These are phyloP conservation scores for Columbina picui DNA, from an alignment of 2,113 vertebrate species.

Conservation along the genomic window DNA sequence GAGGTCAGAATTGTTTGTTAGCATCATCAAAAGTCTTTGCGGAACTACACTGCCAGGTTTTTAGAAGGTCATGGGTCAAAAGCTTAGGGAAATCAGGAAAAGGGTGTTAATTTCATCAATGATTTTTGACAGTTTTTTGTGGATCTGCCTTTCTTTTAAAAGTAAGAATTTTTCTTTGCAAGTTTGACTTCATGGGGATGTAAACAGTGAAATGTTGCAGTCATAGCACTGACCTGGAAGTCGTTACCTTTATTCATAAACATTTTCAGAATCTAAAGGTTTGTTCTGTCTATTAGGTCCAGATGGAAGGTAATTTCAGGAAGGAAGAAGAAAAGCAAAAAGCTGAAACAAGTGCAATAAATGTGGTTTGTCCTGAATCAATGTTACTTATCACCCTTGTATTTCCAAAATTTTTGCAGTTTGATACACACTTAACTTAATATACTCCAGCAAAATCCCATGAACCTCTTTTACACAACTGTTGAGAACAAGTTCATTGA, in stretches of 20 bases:
- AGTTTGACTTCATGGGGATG: background rate
- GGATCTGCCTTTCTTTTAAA: background rate
- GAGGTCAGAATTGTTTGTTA: accelerated
- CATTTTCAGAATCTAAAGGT: background rate
- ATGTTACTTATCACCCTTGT: background rate
- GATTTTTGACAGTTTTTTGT: background rate
- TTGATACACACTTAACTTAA: background rate
- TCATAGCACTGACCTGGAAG: background rate
- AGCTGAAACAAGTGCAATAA: background rate
- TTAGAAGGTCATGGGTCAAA: background rate
- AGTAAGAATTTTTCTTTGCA: background rate
- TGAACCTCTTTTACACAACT: background rate
- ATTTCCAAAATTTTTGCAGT: background rate
- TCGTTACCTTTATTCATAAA: background rate
- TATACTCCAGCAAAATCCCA: background rate
- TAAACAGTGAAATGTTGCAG: background rate
- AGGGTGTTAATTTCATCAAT: background rate
- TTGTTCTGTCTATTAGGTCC: background rate
- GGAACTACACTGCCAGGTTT: background rate
- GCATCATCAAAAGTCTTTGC: background rate
- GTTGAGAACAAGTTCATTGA: background rate
- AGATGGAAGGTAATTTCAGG: background rate
- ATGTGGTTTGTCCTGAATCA: background rate
- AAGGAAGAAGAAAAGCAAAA: background rate
- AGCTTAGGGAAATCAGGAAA: background rate